Percentiles rank a stretch among this genome's conserved stretches.
phyloP scores from a whole-genome alignment of 2,888 invertebrate genomes.

The Diarsia rubi region DNA sequence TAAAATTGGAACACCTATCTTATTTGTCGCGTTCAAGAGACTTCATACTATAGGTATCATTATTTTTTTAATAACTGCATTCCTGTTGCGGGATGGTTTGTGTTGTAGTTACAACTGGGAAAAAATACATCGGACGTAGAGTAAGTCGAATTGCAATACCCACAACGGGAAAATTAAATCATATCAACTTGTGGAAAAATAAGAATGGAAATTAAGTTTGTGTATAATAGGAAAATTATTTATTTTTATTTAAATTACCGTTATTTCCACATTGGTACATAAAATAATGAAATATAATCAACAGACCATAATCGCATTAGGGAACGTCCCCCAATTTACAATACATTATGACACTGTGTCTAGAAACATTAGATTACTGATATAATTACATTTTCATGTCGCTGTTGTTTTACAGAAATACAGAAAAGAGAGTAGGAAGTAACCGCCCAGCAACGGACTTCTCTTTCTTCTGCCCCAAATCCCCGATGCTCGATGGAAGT shows the following conservation, averaged over 20 bases:
- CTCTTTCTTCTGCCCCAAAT: neutral
- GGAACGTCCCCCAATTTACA: neutral
- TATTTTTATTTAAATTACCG: too few species aligned
- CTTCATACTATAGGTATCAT: neutral
- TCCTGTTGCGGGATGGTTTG: neutral
- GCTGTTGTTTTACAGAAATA: too few species aligned
- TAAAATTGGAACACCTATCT: conserved; percentile 33
- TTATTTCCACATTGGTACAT: too few species aligned
- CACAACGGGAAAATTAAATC: neutral
- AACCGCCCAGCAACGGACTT: neutral
- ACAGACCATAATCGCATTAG: neutral
- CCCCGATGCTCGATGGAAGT: neutral
- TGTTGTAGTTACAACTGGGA: neutral
- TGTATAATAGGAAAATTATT: neutral
- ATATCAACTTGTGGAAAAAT: neutral
- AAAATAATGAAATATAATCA: too few species aligned
- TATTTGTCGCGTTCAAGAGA: conserved; percentile 32
- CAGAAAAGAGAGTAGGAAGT: neutral
- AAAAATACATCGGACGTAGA: neutral
- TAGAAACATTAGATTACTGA: neutral
- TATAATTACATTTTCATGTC: too few species aligned
- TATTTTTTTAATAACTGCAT: conserved; percentile 7
- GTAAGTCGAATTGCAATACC: neutral
- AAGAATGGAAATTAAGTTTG: neutral
- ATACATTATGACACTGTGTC: neutral